Evolutionary conservation across 2,888 invertebrate species (phyloP).

Genomic region (Limnephilus marmoratus): DNA sequence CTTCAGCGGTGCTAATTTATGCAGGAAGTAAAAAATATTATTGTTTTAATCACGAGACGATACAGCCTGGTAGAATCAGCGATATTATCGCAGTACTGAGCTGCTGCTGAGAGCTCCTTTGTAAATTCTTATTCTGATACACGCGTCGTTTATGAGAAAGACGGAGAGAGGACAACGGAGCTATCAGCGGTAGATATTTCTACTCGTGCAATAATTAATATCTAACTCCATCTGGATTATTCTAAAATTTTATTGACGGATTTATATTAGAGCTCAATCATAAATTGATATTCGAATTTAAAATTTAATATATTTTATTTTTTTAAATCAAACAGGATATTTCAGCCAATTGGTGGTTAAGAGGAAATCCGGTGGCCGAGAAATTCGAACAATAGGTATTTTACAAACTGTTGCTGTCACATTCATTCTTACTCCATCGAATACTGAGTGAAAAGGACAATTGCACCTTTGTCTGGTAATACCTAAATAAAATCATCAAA

Average conservation of each 20-base stretch:
- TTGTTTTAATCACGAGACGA: not conserved
- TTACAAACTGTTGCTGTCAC: no score
- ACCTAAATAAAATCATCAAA: no score
- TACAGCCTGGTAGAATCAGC: not conserved
- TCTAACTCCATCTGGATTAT: not conserved
- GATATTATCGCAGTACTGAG: not conserved
- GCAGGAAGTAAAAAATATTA: not conserved
- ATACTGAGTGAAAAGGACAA: no score
- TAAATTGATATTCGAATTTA: not conserved
- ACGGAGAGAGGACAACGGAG: not conserved
- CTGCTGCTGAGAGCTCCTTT: not conserved
- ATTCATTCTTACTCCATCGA: no score
- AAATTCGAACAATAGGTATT: no score
- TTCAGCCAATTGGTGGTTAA: not conserved
- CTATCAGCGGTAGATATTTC: not conserved
- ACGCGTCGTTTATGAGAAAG: not conserved
- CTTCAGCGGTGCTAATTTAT: not conserved
- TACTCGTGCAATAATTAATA: not conserved
- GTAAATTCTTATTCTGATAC: not conserved
- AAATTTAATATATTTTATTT: not conserved
- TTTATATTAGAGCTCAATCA: not conserved
- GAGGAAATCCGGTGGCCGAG: no score
- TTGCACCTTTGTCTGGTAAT: no score
- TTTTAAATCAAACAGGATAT: not conserved
- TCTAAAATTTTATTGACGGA: not conserved